Base-by-base conservation (phyloP, 2,113 vertebrate species). In the Lophius piscatorius region DNA sequence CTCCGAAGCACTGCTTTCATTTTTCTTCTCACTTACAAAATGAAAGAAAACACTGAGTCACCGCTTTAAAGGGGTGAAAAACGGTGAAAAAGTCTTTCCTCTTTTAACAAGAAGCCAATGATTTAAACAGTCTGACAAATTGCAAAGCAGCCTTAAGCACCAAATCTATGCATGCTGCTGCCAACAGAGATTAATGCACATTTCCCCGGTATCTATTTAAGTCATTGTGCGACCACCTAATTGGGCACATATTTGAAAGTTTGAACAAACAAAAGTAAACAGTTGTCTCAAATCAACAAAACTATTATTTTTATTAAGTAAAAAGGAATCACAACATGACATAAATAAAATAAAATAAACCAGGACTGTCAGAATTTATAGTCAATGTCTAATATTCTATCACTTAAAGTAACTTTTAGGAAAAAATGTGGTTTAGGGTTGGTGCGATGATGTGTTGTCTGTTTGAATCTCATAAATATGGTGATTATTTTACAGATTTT, bases 141-240 rank as follows among this genome's bases (percentile, higher is more conserved):
- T 48, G 40, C 51, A 46, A 1, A 46, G 50, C 33, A 63, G 63
- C 21, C 55, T 36, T 40, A 40, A 75, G 21, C 16, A 40, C 12
- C 31, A 42, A 28, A 64, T 79, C 56, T 60, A 70, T 76, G 63
- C 67, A 41, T 40, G 33, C 38, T 34, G 44, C 45, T 63, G 49
- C 46, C 22, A 45, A 44, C 38, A 59, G 35, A 36, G 44, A 57
- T 44, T 49, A 61, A 26, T 42, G 50, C 60, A 66, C 57, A 52
- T 41, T 60, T 66, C 31, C 22, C 35, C 62, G 17, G 26, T 55
- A 36, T 76, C 46, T 68, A 17, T 60, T 70, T 65, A 63, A 65
- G 51, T 52, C 61, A 66, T 69, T 52, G 77, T 47, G 51, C 61
- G 54, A 76, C 52, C 56, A 64, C 35, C 60, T 66, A 56, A 62